Evolutionary conservation across 2,888 invertebrate genomes (phyloP).

Genomic region (Pristionchus entomophagus): DNA sequence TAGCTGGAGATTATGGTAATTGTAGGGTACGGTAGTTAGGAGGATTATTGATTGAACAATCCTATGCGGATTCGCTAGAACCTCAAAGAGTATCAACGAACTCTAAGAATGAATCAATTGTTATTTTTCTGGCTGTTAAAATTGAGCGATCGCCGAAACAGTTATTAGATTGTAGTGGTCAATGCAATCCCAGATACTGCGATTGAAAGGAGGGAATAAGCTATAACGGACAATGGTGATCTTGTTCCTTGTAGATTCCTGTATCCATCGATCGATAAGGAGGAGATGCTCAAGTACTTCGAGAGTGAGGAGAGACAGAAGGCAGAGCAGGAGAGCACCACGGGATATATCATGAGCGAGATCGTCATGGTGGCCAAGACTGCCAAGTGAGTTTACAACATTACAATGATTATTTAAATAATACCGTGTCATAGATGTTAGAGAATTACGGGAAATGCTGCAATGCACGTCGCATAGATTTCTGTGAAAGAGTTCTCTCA

Average conservation of each 20-base stretch:
- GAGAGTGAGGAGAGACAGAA: conserved; percentile 72
- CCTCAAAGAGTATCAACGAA: too few species aligned
- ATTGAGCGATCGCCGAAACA: neutral
- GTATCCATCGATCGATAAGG: conserved; percentile 74
- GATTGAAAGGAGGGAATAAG: neutral
- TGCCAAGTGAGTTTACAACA: conserved; percentile 58
- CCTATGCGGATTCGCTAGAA: too few species aligned
- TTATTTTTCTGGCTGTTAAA: too few species aligned
- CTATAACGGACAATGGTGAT: neutral
- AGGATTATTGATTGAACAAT: too few species aligned
- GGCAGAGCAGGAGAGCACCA: conserved; percentile 66
- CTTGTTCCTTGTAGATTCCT: conserved; percentile 67
- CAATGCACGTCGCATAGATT: too few species aligned
- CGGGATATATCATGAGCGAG: conserved; percentile 75
- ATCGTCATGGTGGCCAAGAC: conserved; percentile 76
- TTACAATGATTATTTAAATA: too few species aligned
- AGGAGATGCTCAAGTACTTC: conserved; percentile 73
- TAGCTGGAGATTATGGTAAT: neutral
- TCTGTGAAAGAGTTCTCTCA: too few species aligned
- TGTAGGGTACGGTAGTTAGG: neutral
- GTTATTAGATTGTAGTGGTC: neutral
- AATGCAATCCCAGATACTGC: too few species aligned
- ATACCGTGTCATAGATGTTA: too few species aligned
- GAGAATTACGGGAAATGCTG: too few species aligned
- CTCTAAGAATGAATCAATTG: too few species aligned